These are phyloP conservation scores for Metacarcinus magister DNA, from an alignment of 2,888 invertebrate species.

Conservation along the genomic window DNA sequence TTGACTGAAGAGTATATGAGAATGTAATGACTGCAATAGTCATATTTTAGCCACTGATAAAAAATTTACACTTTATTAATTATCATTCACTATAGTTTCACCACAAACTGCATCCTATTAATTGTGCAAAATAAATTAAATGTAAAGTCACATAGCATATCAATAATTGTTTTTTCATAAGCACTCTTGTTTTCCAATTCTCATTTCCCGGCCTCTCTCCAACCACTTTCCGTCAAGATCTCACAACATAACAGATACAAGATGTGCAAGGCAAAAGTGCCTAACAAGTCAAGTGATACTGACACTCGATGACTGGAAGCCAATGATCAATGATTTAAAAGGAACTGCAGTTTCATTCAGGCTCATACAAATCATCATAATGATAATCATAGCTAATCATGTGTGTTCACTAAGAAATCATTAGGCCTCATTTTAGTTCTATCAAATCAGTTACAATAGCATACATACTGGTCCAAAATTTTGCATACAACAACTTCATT, in stretches of 20 bases:
- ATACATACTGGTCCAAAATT: background rate
- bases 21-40: slow-evolving; percentile 33
- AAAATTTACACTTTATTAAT: background rate
- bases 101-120: background rate
- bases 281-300: background rate
- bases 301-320: background rate
- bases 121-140: background rate
- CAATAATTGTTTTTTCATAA: background rate
- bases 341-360: background rate
- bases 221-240: background rate
- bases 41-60: slow-evolving; percentile 49
- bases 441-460: background rate
- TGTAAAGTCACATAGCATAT: background rate
- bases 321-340: background rate
- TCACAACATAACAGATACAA: background rate
- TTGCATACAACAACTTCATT: background rate
- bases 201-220: background rate
- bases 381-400: background rate
- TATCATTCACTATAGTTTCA: background rate
- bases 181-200: background rate
- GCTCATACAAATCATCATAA: background rate
- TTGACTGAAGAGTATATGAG: background rate
- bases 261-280: background rate
- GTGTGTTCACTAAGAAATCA: background rate
- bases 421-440: background rate